phyloP scores from a whole-genome alignment of 2,113 vertebrate genomes.

The Phalacrocorax carbo region DNA sequence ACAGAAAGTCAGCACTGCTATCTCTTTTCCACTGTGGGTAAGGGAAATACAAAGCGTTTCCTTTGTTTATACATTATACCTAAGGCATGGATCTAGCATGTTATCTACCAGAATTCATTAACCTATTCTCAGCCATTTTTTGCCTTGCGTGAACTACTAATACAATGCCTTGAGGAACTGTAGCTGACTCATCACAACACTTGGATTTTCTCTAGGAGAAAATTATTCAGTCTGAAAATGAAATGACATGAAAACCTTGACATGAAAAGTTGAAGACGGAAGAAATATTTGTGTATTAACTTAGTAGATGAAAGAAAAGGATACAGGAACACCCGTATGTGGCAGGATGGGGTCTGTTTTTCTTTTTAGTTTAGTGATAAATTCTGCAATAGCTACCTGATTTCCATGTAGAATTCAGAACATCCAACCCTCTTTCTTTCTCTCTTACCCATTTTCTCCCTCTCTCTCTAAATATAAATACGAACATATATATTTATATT shows the following conservation, averaged over 20 bases:
- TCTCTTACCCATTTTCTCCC: not conserved
- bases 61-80: conserved; percentile 12
- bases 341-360: not conserved
- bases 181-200: conserved; percentile 29
- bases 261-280: not conserved
- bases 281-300: conserved; percentile 11
- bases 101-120: conserved; percentile 29
- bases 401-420: not conserved
- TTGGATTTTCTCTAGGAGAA: not conserved
- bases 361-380: not conserved
- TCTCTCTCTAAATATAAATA: not conserved
- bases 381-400: not conserved
- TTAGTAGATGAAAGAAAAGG: not conserved
- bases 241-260: not conserved
- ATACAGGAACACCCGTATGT: not conserved
- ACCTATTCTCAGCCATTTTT: conserved; percentile 18
- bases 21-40: not conserved
- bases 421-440: not conserved
- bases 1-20: not conserved
- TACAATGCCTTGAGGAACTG: not conserved
- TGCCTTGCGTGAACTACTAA: not conserved
- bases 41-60: not conserved
- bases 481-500: too few species aligned
- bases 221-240: conserved; percentile 20
- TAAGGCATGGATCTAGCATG: not conserved